Conservation (phyloP, 2,797 vertebrate genomes). For the Alauda arvensis region DNA sequence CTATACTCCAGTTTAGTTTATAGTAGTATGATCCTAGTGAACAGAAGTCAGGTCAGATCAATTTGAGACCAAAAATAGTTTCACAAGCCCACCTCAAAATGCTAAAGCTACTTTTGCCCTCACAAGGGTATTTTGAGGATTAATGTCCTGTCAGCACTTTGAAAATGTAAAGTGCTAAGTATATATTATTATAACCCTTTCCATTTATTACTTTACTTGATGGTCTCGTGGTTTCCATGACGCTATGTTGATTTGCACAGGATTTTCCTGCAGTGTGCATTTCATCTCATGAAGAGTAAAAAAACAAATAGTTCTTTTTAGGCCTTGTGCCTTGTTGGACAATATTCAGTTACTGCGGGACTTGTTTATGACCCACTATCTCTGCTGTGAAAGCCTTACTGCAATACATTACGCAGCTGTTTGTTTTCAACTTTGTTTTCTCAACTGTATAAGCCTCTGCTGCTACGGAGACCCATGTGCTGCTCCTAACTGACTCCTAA, state of each 20-base stretch:
- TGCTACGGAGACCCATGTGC: slow-evolving; percentile 17
- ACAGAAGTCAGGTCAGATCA: slow-evolving; percentile 4
- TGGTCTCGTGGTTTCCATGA: slow-evolving; percentile 51
- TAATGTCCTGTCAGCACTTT: slow-evolving; percentile 59
- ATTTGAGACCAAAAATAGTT: slow-evolving; percentile 1
- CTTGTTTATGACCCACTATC: slow-evolving; percentile 64
- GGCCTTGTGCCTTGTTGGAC: slow-evolving; percentile 48
- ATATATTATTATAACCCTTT: slow-evolving; percentile 62
- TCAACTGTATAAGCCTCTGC: slow-evolving; percentile 39
- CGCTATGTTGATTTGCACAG: slow-evolving; percentile 43
- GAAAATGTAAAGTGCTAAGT: slow-evolving; percentile 61
- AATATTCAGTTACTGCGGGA: slow-evolving; percentile 53
- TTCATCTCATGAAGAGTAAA: slow-evolving; percentile 49
- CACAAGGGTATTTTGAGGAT: slow-evolving; percentile 43
- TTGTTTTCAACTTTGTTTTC: slow-evolving; percentile 64
- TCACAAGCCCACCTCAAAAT: slow-evolving; percentile 22
- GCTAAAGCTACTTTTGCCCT: slow-evolving; percentile 29
- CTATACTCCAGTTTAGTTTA: background rate
- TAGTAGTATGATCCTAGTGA: background rate
- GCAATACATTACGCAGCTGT: slow-evolving; percentile 56
- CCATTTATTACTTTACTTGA: slow-evolving; percentile 64
- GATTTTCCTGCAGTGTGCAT: slow-evolving; percentile 58
- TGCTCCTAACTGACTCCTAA: background rate
- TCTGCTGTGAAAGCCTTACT: slow-evolving; percentile 42
- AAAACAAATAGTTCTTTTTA: slow-evolving; percentile 52